Evolutionary conservation across 2,888 invertebrate genomes (phyloP), one percentile per base, ranked within the genome.

Genomic region (Drosophila anceps): DNA sequence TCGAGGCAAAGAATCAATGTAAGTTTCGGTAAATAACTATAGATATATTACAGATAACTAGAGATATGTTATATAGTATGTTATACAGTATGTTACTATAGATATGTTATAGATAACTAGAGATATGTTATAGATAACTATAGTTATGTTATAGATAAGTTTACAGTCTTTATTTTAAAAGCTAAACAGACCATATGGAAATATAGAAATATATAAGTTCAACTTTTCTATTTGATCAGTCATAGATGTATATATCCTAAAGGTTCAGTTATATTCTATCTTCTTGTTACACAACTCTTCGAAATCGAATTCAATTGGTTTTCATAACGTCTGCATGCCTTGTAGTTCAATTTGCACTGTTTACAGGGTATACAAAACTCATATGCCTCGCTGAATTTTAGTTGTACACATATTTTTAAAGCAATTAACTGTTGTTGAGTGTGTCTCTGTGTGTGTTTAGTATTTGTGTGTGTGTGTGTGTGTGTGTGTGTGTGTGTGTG

Each of bases 301-400:
- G 24, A 3, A 27, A 9, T 27, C 13, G 6, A 1, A 13, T 44
- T 13, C 24, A 24, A 24, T 20, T 43, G 0, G 3, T 18, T 12
- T 33, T 4, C 4, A 0, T 5, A 24, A 37, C 1, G 1, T 1
- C 2, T 1, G 2, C 2, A n/a, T 27, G 12, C 24, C n/a, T 10
- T 43, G 39, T 1, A 1, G 35, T 2, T 4, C 8, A 8, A 12
- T 24, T 20, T 24, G 10, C 7, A 4, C 12, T 39, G 27, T 5
- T 10, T 33, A 33, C 57, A 58, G 58, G 44, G 58, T 58, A 46
- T 24, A 44, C 44, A 18, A 76, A 84, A 79, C 74, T 74, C 82
- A 79, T 84, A 82, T 84, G 87, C 72, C 71, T 83, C 75, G 76
- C 55, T 86, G 85, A 71, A 60, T 81, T 81, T 84, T 35, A 67